Evolutionary conservation across 2,888 invertebrate genomes (phyloP).

Genomic region (Epistrophe grossulariae): DNA sequence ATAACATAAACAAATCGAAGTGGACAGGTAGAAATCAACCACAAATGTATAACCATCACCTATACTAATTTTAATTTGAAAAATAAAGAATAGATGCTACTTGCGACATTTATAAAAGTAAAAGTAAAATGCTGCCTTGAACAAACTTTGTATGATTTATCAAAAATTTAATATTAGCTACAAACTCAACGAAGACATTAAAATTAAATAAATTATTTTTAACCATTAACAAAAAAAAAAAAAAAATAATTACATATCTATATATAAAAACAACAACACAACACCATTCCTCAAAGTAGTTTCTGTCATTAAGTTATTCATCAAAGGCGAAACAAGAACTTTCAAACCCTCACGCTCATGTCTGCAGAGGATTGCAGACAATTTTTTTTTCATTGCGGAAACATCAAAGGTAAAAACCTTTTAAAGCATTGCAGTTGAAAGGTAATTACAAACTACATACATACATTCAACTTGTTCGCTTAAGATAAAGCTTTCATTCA

Average conservation of each 20-base stretch:
- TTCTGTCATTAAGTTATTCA: neutral
- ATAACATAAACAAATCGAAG: too few species aligned
- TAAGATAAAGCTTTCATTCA: conserved; percentile 12
- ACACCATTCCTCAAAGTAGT: neutral
- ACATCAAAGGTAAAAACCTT: conserved; percentile 18
- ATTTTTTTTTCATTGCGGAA: neutral
- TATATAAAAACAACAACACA: neutral
- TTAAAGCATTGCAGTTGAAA: conserved; percentile 22
- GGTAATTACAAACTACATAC: conserved; percentile 22
- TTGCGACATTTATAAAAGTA: too few species aligned
- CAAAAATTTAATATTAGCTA: too few species aligned
- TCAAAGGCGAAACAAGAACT: neutral
- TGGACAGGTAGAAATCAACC: too few species aligned
- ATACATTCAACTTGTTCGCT: conserved; percentile 20
- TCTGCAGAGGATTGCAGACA: conserved; percentile 3
- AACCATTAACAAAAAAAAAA: neutral
- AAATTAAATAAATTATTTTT: neutral
- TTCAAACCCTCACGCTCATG: neutral
- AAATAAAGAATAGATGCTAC: too few species aligned
- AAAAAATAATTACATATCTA: too few species aligned
- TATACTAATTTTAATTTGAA: too few species aligned
- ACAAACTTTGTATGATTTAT: too few species aligned
- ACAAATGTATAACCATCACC: too few species aligned
- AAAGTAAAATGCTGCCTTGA: too few species aligned
- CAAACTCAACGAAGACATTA: too few species aligned